These are phyloP conservation scores for Prunella strophiata DNA, from an alignment of 2,797 vertebrate genomes.

Conservation along the genomic window DNA sequence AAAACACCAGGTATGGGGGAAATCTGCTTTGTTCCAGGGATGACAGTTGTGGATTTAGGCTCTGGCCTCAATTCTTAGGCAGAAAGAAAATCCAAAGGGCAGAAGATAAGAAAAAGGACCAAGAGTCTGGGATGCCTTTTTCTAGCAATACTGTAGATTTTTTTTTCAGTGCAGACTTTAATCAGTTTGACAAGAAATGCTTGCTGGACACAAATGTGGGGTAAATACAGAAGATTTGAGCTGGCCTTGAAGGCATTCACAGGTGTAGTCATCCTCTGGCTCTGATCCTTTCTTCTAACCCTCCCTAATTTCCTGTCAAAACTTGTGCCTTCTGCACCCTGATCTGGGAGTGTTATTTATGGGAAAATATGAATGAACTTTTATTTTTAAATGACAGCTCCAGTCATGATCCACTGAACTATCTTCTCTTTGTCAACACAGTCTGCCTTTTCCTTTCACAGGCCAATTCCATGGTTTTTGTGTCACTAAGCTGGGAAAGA, in stretches of 20 bases:
- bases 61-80: background rate
- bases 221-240: background rate
- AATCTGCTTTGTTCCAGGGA: background rate
- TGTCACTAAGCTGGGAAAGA: background rate
- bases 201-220: background rate
- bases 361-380: constrained; percentile 16
- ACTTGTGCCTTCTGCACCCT: background rate
- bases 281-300: constrained; percentile 37
- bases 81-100: background rate
- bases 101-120: background rate
- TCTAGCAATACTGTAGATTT: background rate
- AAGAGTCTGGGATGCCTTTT: background rate
- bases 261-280: background rate
- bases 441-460: background rate
- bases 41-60: background rate
- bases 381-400: background rate
- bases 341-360: background rate
- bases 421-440: background rate
- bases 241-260: constrained; percentile 2
- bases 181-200: background rate
- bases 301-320: constrained; percentile 32
- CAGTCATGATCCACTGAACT: background rate
- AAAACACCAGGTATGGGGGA: background rate
- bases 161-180: background rate
- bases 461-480: background rate